Base-by-base conservation (phyloP, 2,888 invertebrate species). In the Erebia aethiops region DNA sequence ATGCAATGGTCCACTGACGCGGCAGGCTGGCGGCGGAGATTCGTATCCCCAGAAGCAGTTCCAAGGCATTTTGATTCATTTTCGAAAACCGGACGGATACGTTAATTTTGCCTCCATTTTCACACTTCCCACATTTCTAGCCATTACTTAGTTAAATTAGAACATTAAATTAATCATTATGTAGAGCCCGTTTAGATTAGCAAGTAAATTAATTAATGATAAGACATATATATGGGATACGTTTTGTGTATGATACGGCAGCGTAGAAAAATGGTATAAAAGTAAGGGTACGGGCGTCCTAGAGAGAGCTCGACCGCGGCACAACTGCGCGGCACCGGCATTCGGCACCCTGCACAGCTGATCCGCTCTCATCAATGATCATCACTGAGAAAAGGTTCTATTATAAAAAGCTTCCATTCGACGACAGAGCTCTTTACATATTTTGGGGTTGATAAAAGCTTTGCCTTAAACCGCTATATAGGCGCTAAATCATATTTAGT, bases 1-100 rank as follows among this genome's bases (percentile, higher is more conserved):
- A 76, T 90, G 84, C 74, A 93, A 83, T 60, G 92, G 92, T 74
- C 86, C 89, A 81, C 89, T 91, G 76, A 93, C 89, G 80, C 88
- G 84, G 84, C 92, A 92, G 65, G 85, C 79, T 16, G 92, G 90
- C 71, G 89, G 84, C 62, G 92, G 92, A 77, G 90, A 82, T 75
- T 92, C 84, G 77, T 92, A 93, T 76, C 92, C 92, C 92, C 92
- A 93, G 60, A 93, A 79, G 80, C 92, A 93, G 80, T 89, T 93
- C 92, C 92, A 93, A 84, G 92, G 91, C 92, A 93, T 92, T 82
- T 79, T 86, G 80, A 75, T 75, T 81, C 86, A 88, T 87, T 79
- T 73, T 77, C 60, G 58, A 71, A 71, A 57, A 43, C 63, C 43
- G 46, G 63, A 62, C 58, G 67, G 69, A 49, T 62, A 57, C 51